Base-by-base conservation (phyloP, 2,888 invertebrate genomes). In the Drosophila nr. fundita region DNA sequence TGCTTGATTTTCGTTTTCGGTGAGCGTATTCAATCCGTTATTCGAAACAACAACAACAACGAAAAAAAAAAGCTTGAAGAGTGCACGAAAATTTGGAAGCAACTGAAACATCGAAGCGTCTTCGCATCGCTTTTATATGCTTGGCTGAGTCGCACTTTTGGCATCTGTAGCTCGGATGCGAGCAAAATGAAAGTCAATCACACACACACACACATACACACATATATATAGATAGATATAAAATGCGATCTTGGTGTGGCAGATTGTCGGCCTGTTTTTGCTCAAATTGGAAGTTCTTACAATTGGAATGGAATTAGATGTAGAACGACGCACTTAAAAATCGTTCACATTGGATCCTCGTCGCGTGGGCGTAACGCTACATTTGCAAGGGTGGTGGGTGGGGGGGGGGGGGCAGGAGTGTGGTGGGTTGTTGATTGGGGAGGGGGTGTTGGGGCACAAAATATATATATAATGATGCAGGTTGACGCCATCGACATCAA, bases 211-310 rank as follows among this genome's bases (percentile, higher is more conserved):
- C 11, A 62, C 53, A 73, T 32, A 32, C 10, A 10, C 10, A 30
- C 10, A 24, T 15, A 15, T 7, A 15, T 15, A 7, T 8, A 15
- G 15, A 24, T 24, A 42, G 24, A 27, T 27, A 65, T 29, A 30
- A 42, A 63, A 48, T 50, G 24, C 73, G 59, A 78, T 78, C 72
- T 85, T 87, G 87, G 89, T 70, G 87, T 61, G 78, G 81, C 73
- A 79, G 73, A 80, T 72, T 81, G 78, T 81, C 76, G 82, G 73
- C 65, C 68, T 76, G 68, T 73, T 36, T 54, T 54, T 52, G 77
- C 90, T 84, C 60, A 87, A 85, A 82, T 89, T 82, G 90, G 85
- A 87, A 89, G 88, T 89, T 89, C 85, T 83, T 77, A 75, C 76
- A 80, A 74, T 87, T 83, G 65, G 84, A 87, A 45, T 45, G 63